Base-by-base conservation (phyloP, 2,797 vertebrate genomes). In the Enteromius thamalakanensis region DNA sequence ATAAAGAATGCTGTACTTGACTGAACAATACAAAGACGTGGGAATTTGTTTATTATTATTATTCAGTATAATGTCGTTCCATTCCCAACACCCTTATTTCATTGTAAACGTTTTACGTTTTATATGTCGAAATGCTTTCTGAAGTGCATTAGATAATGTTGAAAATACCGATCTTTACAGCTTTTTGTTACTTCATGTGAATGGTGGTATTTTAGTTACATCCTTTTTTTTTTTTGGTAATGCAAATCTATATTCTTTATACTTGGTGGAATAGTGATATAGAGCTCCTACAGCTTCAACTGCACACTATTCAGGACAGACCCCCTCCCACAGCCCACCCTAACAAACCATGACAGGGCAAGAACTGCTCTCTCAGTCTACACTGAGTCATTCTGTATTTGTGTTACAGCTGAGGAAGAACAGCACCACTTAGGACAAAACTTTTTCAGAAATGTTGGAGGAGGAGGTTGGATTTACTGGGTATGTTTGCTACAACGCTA, bases 401-500 rank as follows among this genome's bases (percentile, higher is more conserved):
- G 90, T 91, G 88, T 93, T 68, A n/a, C 10, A 92, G 91, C 89
- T 89, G 64, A 76, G 88, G 88, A 89, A 71, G 76, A 77, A 77
- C 75, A 81, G 74, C 26, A 80, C 62, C 26, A 55, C 68, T 80
- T 83, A 84, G 87, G 87, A 89, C 87, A 89, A 92, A 90, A 90
- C 87, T 86, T 88, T 90, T 89, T 90, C 89, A 81, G 87, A 86
- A 87, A 80, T 60, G 86, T 79, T 88, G 90, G 87, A 90, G 91
- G 89, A 90, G 91, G 89, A 89, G 87, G 84, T 86, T 51, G 88
- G 88, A 17, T 85, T 40, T 51, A 90, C 88, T 90, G 77, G 72
- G 76, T 79, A 87, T 71, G 51, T 93, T 93, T 95, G 94, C 94
- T 94, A 92, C 93, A 91, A 90, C 91, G 90, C 87, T 92, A 91